phyloP scores from a whole-genome alignment of 2,113 vertebrate species.

The Romanogobio albipinnatus region DNA sequence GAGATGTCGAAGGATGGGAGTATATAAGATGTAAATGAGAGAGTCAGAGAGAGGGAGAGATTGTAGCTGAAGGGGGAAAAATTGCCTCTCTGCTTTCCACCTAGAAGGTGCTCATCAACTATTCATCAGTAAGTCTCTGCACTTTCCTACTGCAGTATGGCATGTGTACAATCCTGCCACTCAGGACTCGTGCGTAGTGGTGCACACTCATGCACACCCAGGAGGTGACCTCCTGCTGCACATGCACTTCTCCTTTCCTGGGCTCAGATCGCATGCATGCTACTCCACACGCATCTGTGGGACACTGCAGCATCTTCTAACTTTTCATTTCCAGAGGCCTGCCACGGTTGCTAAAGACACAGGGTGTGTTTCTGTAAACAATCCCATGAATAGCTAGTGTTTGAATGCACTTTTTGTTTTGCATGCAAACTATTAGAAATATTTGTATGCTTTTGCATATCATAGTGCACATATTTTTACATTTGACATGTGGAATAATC shows the following conservation, averaged over 20 bases:
- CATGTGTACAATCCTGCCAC: constrained; percentile 44
- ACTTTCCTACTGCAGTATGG: constrained; percentile 48
- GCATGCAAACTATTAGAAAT: not conserved
- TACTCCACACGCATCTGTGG: not conserved
- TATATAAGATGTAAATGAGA: not conserved
- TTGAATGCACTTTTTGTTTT: not conserved
- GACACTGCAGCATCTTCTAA: constrained; percentile 20
- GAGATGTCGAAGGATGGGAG: not conserved
- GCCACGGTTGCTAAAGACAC: not conserved
- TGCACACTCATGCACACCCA: constrained; percentile 50
- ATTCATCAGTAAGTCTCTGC: constrained; percentile 57
- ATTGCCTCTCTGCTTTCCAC: constrained; percentile 47
- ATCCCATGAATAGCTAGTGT: not conserved
- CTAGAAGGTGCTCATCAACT: constrained; percentile 61
- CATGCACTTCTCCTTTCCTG: constrained; percentile 38
- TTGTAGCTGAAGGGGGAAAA: constrained; percentile 47
- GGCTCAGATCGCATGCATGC: constrained; percentile 26
- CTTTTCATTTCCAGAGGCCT: constrained; percentile 9
- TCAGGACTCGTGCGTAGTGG: constrained; percentile 48
- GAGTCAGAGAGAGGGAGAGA: constrained; percentile 3
- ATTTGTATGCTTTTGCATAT: constrained; percentile 59
- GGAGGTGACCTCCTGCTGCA: constrained; percentile 59
- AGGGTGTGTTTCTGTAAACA: not conserved
- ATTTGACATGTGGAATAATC: not conserved
- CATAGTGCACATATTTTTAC: not conserved